Percentiles rank a stretch among this genome's conserved stretches.
phyloP scores from a whole-genome alignment of 2,797 vertebrate species.

The Lateolabrax maculatus region DNA sequence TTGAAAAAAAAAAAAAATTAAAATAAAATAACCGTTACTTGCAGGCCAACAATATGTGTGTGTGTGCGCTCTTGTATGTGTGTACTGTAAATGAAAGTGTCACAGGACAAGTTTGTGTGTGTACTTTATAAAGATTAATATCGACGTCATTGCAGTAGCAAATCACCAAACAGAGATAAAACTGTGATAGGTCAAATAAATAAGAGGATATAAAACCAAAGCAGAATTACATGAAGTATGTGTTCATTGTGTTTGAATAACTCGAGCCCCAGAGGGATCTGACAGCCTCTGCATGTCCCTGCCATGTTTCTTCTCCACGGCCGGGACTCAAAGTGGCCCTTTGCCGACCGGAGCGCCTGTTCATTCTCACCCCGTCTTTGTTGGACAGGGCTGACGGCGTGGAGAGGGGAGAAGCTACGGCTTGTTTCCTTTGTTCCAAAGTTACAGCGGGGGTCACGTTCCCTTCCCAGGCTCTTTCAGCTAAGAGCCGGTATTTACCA shows the following conservation, averaged over 20 bases:
- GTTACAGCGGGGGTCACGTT: constrained; percentile 71
- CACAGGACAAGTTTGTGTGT: not conserved
- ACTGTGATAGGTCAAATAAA: constrained; percentile 11
- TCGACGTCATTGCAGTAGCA: not conserved
- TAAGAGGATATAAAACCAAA: not conserved
- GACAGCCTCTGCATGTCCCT: constrained; percentile 33
- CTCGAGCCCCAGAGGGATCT: not conserved
- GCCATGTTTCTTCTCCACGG: constrained; percentile 60
- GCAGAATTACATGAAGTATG: not conserved
- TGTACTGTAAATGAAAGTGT: not conserved
- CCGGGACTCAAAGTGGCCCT: constrained; percentile 36
- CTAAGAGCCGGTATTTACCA: constrained; percentile 64
- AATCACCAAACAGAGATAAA: constrained; percentile 27
- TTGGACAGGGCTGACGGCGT: constrained; percentile 38
- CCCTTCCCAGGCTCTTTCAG: constrained; percentile 64
- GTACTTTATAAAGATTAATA: constrained; percentile 1
- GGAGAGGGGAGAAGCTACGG: constrained; percentile 52
- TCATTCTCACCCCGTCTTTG: constrained; percentile 63
- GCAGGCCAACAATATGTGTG: not conserved
- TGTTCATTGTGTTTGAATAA: constrained; percentile 22
- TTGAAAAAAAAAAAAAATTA: too few species aligned
- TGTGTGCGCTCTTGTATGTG: not conserved
- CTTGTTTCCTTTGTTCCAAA: constrained; percentile 73
- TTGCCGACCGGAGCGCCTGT: constrained; percentile 44
- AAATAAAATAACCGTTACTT: not conserved